Percentiles rank a stretch among this genome's conserved stretches.
Conservation (phyloP, 2,113 vertebrate species). For the Strigops habroptila region DNA sequence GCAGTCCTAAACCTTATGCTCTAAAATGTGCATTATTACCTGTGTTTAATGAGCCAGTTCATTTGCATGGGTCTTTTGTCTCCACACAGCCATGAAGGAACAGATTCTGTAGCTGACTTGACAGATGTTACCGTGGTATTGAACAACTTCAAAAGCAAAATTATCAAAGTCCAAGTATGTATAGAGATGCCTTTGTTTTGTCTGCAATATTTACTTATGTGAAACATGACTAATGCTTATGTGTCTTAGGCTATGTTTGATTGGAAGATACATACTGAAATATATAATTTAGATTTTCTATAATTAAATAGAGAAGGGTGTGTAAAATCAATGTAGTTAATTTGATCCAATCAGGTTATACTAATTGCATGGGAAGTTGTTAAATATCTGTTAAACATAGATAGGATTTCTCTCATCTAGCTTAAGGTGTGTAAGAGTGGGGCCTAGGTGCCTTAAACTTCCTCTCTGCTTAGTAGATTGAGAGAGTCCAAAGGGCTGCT, state of each 20-base stretch:
- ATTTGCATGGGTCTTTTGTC: background rate
- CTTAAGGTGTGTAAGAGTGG: background rate
- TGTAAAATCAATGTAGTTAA: background rate
- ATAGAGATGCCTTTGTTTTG: background rate
- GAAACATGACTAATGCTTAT: background rate
- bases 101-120: constrained; percentile 81
- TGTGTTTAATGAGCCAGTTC: background rate
- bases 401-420: background rate
- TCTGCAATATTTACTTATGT: background rate
- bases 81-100: constrained; percentile 84
- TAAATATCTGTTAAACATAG: background rate
- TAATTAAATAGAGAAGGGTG: background rate
- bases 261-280: background rate
- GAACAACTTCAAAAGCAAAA: constrained; percentile 94
- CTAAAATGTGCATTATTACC: background rate
- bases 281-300: background rate
- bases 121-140: constrained; percentile 83
- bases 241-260: background rate
- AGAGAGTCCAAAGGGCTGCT: background rate
- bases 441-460: background rate
- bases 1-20: background rate
- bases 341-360: background rate
- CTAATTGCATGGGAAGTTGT: background rate
- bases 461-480: background rate
- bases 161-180: constrained; percentile 91